Conservation (phyloP, 2,113 vertebrate genomes). For the Shinisaurus crocodilurus region DNA sequence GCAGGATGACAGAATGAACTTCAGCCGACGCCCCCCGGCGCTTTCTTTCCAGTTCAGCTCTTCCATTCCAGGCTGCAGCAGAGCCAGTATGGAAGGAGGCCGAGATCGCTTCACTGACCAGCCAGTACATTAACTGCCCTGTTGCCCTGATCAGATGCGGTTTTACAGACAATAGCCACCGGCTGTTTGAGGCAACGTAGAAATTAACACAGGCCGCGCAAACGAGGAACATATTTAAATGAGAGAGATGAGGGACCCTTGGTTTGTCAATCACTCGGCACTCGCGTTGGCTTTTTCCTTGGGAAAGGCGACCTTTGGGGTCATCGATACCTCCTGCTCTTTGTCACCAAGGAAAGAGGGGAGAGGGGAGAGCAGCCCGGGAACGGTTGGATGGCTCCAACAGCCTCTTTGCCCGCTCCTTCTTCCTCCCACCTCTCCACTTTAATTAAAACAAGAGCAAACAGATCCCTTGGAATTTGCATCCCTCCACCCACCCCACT, state of each 20-base stretch:
- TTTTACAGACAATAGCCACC: constrained; percentile 74
- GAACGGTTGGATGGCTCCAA: constrained; percentile 21
- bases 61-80: constrained; percentile 66
- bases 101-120: constrained; percentile 76
- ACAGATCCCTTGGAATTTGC: constrained; percentile 66
- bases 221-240: constrained; percentile 70
- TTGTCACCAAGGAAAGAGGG: accelerated
- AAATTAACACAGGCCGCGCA: constrained; percentile 74
- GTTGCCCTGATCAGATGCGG: constrained; percentile 76
- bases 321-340: not conserved
- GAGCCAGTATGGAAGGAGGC: constrained; percentile 73
- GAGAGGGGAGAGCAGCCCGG: not conserved
- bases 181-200: constrained; percentile 73
- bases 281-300: constrained; percentile 38
- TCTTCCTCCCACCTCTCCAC: constrained; percentile 75
- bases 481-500: not conserved
- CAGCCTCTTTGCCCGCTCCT: constrained; percentile 44
- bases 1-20: constrained; percentile 69
- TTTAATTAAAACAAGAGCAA: constrained; percentile 69
- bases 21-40: constrained; percentile 66
- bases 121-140: constrained; percentile 77
- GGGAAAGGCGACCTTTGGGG: constrained; percentile 23
- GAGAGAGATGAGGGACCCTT: constrained; percentile 60
- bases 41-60: constrained; percentile 75
- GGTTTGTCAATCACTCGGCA: constrained; percentile 64